A percentile compares a stretch with the other conserved stretches of the same genome.
phyloP scores from a whole-genome alignment of 2,888 invertebrate genomes.

The Rotaria magnacalcarata region DNA sequence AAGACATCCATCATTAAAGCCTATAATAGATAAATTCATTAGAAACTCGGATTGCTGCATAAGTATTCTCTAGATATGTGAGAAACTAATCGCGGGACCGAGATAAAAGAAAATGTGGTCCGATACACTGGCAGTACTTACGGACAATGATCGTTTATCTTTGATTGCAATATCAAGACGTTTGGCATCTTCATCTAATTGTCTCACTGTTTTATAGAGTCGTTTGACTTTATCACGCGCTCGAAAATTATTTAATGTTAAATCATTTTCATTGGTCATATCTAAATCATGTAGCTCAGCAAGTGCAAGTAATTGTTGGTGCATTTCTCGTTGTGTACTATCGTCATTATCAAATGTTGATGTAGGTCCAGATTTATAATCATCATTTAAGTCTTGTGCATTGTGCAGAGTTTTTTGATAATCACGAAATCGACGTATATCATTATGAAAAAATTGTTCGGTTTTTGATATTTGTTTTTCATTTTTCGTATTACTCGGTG shows the following conservation, averaged over 20 bases:
- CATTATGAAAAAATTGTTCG: constrained; percentile 23
- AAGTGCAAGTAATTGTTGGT: constrained; percentile 15
- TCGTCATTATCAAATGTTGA: neutral
- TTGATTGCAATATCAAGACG: neutral
- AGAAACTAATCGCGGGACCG: no score
- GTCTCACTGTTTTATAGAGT: neutral
- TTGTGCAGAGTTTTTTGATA: constrained; percentile 24
- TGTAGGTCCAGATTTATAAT: neutral
- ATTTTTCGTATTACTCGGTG: neutral
- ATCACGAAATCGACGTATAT: constrained; percentile 33
- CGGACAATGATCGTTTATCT: neutral
- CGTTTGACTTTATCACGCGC: constrained; percentile 21
- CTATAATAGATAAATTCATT: neutral
- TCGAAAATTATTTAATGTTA: constrained; percentile 17
- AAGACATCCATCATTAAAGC: constrained; percentile 30
- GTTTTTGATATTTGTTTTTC: neutral
- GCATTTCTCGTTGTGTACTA: constrained; percentile 3
- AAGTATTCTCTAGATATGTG: no score
- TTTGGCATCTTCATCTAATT: constrained; percentile 14
- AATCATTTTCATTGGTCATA: constrained; percentile 25
- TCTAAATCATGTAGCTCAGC: neutral
- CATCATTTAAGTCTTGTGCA: neutral
- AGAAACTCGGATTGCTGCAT: no score
- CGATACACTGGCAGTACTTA: neutral
- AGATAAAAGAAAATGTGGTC: no score